Base-by-base conservation (phyloP, 2,888 invertebrate species). In the Opisthograptis luteolata region DNA sequence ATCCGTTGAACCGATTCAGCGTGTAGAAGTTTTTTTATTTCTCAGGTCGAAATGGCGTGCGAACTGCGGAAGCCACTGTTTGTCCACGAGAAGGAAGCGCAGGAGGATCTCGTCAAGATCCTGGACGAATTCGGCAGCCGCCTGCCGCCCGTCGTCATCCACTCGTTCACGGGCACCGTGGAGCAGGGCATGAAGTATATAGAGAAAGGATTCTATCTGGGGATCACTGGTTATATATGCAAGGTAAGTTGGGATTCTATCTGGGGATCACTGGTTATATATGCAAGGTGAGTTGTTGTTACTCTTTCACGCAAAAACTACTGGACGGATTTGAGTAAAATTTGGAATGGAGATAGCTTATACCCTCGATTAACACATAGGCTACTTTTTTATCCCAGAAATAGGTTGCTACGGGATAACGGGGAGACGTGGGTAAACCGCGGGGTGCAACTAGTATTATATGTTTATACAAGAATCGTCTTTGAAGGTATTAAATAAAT, bases 1-100 rank as follows among this genome's bases (percentile, higher is more conserved):
- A n/a, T n/a, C n/a, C n/a, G n/a, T n/a, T n/a, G n/a, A n/a, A n/a
- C n/a, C n/a, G n/a, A n/a, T n/a, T n/a, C n/a, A n/a, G n/a, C n/a
- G n/a, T n/a, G n/a, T n/a, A n/a, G n/a, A n/a, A n/a, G n/a, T n/a
- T 32, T 5, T 5, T 32, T 8, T 12, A 8, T 9, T 50, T 87
- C 87, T 3, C 81, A 96, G 95, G 93, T 96, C 37, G 93, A 96
- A 81, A 92, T 98, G 73, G 98, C 98, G 35, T 96, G 96, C 73
- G 94, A 95, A 69, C 87, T 98, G 34, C 93, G 94, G 49, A 98
- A 98, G 79, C 97, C 98, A 1, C 84, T 98, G 28, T 94, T 98
- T 73, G 93, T 98, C 34, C 98, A 98, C 81, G 98, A 98, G 85
- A 94, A 98, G 79, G 97, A 97, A 66, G 98, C 98, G 10, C 96